Evolutionary conservation across 2,888 invertebrate genomes (phyloP), one percentile per base, ranked within the genome.

Genomic region (Acleris holmiana): DNA sequence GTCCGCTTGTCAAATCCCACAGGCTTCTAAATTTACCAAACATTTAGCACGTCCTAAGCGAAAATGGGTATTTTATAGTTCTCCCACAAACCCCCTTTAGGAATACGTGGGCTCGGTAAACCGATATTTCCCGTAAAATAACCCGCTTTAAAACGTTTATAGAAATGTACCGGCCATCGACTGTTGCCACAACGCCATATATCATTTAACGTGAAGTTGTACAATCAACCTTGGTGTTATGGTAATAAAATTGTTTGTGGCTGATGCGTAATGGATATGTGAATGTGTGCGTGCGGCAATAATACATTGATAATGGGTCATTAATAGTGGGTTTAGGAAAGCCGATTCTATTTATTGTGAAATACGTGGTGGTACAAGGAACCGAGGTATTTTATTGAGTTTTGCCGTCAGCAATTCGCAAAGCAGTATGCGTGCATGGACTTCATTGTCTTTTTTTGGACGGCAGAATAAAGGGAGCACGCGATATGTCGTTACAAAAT

Each of bases 121-220:
- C 7, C 50, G 50, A 50, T 50, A 50, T 25, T n/a, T n/a, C 17
- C n/a, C 25, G 50, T 50, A 17, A 50, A 50, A 29, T 29, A 50
- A 29, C 18, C n/a, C 21, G 25, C n/a, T 44, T 44, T 44, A 15
- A 44, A n/a, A 17, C 44, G 17, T 44, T 44, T 44, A 44, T 44
- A 44, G 44, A n/a, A 44, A 7, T 44, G n/a, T n/a, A n/a, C 17
- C 15, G 7, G 17, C 15, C 17, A 44, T 17, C 44, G 44, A 44
- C 7, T 44, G 44, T 7, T 6, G 4, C 44, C 44, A n/a, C n/a
- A 17, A 44, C 15, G n/a, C n/a, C 17, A 17, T 44, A 44, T 44
- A 15, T 44, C 17, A 44, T n/a, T 44, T 7, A 17, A 15, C 44
- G 17, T 44, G 44, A n/a, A 44, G 4, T 44, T n/a, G 44, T 44